A percentile compares a stretch with the other conserved stretches of the same genome.
Conservation (phyloP, 2,113 vertebrate species). For the Aepyceros melampus region DNA sequence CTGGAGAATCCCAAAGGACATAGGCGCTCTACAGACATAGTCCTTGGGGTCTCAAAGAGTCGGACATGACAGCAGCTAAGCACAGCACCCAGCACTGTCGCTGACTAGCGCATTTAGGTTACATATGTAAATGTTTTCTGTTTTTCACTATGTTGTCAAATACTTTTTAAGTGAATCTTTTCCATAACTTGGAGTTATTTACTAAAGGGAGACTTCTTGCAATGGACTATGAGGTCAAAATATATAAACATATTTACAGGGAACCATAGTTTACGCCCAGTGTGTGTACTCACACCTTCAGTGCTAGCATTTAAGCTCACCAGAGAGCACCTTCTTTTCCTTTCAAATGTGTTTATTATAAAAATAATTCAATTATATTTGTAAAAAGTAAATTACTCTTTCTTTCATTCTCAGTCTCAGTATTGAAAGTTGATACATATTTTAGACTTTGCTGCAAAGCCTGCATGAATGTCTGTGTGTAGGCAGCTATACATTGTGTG, state of each 20-base stretch:
- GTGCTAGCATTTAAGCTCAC: not conserved
- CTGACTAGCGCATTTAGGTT: not conserved
- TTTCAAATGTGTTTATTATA: not conserved
- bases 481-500: rapidly evolving
- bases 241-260: not conserved
- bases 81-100: not conserved
- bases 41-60: not conserved
- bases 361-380: not conserved
- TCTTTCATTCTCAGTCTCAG: not conserved
- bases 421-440: not conserved
- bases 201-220: not conserved
- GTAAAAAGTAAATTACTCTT: not conserved
- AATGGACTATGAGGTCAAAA: not conserved
- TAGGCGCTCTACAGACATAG: rapidly evolving
- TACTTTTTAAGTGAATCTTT: not conserved
- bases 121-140: not conserved
- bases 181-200: not conserved
- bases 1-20: not conserved
- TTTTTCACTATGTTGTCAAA: too few relatives aligned
- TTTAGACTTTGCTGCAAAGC: not conserved
- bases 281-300: rapidly evolving
- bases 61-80: not conserved
- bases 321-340: not conserved
- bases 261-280: rapidly evolving
- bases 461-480: not conserved